phyloP scores from a whole-genome alignment of 92 coral and sea anemone species.

The Epizoanthus ramosus region DNA sequence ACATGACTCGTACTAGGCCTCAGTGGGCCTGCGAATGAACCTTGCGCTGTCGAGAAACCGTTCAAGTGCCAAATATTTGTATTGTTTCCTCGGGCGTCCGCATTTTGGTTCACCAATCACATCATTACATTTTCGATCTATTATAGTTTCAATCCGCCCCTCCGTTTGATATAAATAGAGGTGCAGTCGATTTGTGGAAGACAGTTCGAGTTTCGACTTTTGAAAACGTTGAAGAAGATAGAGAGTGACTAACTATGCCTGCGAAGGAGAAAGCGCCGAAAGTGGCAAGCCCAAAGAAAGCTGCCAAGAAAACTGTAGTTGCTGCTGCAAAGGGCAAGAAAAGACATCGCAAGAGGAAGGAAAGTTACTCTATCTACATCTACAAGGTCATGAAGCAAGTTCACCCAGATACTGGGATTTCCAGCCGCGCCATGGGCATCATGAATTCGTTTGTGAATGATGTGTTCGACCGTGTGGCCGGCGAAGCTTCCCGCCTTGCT shows the following conservation, averaged over 20 bases:
- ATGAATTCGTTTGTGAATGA: constrained; percentile 82
- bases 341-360: constrained; percentile 55
- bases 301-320: constrained; percentile 17
- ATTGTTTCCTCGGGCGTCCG: constrained; percentile 16
- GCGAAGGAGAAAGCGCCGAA: constrained; percentile 17
- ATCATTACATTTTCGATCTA: not conserved
- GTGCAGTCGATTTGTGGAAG: not conserved
- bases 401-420: constrained; percentile 93
- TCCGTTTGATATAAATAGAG: constrained; percentile 9
- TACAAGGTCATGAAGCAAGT: constrained; percentile 93
- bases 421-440: constrained; percentile 95
- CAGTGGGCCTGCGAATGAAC: no score
- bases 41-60: not conserved
- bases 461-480: constrained; percentile 55
- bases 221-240: not conserved
- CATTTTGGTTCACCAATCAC: not conserved
- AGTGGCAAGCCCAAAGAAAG: constrained; percentile 27
- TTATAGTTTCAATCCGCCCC: not conserved
- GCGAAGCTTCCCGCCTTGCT: constrained; percentile 60
- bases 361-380: constrained; percentile 85
- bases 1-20: no score
- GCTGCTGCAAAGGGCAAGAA: constrained; percentile 29
- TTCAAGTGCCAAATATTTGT: not conserved
- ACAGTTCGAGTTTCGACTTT: constrained; percentile 9
- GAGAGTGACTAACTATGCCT: constrained; percentile 9